These are phyloP conservation scores for Hanleya hanleyi DNA, from an alignment of 2,888 invertebrate species.

Conservation along the genomic window DNA sequence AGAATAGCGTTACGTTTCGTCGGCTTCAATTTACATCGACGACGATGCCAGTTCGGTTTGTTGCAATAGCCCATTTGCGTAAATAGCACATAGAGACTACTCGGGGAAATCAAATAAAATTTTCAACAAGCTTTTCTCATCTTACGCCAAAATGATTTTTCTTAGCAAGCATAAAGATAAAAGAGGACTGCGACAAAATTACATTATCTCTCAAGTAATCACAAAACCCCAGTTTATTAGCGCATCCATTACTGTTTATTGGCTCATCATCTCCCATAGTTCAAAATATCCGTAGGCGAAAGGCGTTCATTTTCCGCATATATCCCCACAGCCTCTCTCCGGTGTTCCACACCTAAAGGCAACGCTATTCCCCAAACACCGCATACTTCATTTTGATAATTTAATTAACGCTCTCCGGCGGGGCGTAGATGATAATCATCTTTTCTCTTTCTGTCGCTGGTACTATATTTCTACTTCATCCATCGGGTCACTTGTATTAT, in stretches of 20 bases:
- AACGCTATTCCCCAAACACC: background rate
- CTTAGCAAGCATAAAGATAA: background rate
- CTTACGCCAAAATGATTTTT: constrained; percentile 1
- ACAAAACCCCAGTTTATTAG: background rate
- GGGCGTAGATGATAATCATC: too few species aligned
- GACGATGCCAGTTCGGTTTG: too few species aligned
- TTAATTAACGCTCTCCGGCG: background rate
- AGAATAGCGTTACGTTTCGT: too few species aligned
- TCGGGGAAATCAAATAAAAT: constrained; percentile 5
- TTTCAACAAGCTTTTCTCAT: background rate
- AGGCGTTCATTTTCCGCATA: background rate
- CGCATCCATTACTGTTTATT: background rate
- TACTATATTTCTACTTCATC: too few species aligned
- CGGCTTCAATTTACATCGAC: too few species aligned
- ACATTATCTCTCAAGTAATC: constrained; percentile 1
- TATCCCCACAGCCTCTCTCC: background rate
- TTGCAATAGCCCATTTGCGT: too few species aligned
- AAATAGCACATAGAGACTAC: too few species aligned
- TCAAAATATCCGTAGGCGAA: background rate
- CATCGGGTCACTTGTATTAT: too few species aligned
- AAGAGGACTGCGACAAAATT: background rate
- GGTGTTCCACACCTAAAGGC: background rate
- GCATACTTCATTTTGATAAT: background rate
- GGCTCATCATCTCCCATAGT: background rate
- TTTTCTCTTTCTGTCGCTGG: too few species aligned